phyloP scores from a whole-genome alignment of 2,797 vertebrate species.

The Pangasius larnaudii region DNA sequence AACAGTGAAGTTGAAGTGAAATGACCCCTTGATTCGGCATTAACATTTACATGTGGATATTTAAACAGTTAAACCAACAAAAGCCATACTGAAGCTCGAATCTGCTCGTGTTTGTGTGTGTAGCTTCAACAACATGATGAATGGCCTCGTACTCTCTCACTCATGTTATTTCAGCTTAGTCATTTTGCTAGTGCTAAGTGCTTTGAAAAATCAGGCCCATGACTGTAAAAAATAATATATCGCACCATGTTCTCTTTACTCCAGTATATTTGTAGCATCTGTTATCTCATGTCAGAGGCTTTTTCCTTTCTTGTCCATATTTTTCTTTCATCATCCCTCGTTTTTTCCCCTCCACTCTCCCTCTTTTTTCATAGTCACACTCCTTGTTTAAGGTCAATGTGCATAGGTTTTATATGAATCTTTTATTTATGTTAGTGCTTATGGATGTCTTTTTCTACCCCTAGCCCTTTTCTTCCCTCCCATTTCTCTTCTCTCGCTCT shows the following conservation, averaged over 20 bases:
- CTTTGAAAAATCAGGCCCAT: constrained; percentile 27
- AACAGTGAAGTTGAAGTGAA: background rate
- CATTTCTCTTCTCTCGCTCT: constrained; percentile 32
- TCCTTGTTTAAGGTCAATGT: constrained; percentile 37
- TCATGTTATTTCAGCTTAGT: constrained; percentile 13
- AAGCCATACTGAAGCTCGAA: background rate
- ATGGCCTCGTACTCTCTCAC: background rate
- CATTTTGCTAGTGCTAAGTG: constrained; percentile 17
- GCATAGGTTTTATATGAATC: constrained; percentile 31
- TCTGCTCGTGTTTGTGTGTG: background rate
- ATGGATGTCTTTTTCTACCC: constrained; percentile 33
- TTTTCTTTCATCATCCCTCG: constrained; percentile 4
- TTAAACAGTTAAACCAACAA: background rate
- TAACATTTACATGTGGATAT: background rate
- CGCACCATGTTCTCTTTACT: background rate
- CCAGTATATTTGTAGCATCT: background rate
- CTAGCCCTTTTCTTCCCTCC: constrained; percentile 9
- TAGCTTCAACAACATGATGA: background rate
- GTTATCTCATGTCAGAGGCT: constrained; percentile 16
- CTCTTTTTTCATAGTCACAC: constrained; percentile 24
- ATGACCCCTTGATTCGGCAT: background rate
- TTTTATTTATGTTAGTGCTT: constrained; percentile 39
- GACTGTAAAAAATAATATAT: constrained; percentile 31
- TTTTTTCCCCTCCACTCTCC: background rate
- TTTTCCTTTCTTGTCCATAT: constrained; percentile 24